Evolutionary conservation across 2,797 vertebrate species (phyloP).

Genomic region (Micromesistius poutassou): DNA sequence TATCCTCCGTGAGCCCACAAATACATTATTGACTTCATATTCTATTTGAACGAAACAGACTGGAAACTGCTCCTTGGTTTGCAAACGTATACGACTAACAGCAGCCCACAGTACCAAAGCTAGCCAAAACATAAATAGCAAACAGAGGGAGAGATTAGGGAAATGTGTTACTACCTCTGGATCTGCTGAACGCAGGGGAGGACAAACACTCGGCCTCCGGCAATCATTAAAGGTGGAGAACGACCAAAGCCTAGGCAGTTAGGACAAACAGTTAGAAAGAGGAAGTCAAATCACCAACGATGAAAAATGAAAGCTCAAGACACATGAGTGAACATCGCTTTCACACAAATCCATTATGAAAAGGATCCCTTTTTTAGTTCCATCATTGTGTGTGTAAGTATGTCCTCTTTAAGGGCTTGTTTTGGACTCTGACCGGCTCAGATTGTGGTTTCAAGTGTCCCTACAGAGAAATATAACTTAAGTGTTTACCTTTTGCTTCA

Average conservation of each 20-base stretch:
- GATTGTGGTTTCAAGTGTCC: too few species aligned
- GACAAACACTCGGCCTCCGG: slow-evolving; percentile 90
- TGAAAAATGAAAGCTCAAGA: background rate
- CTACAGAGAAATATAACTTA: too few species aligned
- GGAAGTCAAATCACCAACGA: background rate
- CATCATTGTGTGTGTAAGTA: too few species aligned
- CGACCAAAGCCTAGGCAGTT: slow-evolving; percentile 83
- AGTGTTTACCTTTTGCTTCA: too few species aligned
- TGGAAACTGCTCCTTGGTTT: too few species aligned
- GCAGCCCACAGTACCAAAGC: background rate
- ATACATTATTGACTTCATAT: too few species aligned
- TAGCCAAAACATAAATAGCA: background rate
- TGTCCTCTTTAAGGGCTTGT: too few species aligned
- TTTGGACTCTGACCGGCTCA: too few species aligned
- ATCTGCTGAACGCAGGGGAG: slow-evolving; percentile 87
- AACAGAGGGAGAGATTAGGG: background rate
- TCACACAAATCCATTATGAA: background rate
- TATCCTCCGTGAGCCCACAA: too few species aligned
- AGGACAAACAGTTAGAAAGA: background rate
- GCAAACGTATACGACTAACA: background rate
- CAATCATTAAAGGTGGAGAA: slow-evolving; percentile 89
- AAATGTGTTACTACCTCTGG: slow-evolving; percentile 76
- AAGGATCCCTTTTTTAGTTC: background rate
- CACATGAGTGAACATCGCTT: background rate
- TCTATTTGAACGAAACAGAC: background rate